A percentile compares a stretch with the other conserved stretches of the same genome.
These are phyloP conservation scores for Papilio xuthus DNA, from an alignment of 1,140 invertebrate species.

Conservation along the genomic window DNA sequence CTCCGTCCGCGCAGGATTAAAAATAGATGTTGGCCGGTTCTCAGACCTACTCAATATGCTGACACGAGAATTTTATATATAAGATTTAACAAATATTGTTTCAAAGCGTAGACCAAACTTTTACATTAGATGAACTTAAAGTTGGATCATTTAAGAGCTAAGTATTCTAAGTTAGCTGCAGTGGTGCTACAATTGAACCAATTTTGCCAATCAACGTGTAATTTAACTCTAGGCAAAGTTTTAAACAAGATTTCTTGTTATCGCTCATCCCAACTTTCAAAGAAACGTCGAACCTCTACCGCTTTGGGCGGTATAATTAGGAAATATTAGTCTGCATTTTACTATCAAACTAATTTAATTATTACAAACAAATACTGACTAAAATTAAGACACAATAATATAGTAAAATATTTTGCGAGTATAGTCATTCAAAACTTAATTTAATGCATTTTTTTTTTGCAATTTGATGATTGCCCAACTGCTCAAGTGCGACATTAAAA, in stretches of 20 bases:
- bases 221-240: slow-evolving; percentile 7
- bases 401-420: too few relatives aligned
- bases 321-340: not conserved
- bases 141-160: slow-evolving; percentile 10
- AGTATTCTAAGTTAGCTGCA: slow-evolving; percentile 22
- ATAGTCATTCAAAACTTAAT: too few relatives aligned
- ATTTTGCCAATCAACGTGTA: slow-evolving; percentile 16
- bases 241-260: slow-evolving; percentile 17
- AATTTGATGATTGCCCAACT: not conserved
- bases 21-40: too few relatives aligned
- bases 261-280: not conserved
- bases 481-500: not conserved
- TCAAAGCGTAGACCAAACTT: not conserved
- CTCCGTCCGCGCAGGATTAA: too few relatives aligned
- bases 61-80: too few relatives aligned
- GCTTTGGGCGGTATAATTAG: not conserved
- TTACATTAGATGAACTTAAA: not conserved
- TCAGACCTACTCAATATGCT: too few relatives aligned
- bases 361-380: not conserved
- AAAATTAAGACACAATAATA: too few relatives aligned
- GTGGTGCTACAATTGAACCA: slow-evolving; percentile 17
- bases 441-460: too few relatives aligned
- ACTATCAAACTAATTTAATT: not conserved
- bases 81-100: not conserved
- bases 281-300: not conserved